Conservation (phyloP, 2,888 invertebrate genomes). For the Dasysyrphus albostriatus region DNA sequence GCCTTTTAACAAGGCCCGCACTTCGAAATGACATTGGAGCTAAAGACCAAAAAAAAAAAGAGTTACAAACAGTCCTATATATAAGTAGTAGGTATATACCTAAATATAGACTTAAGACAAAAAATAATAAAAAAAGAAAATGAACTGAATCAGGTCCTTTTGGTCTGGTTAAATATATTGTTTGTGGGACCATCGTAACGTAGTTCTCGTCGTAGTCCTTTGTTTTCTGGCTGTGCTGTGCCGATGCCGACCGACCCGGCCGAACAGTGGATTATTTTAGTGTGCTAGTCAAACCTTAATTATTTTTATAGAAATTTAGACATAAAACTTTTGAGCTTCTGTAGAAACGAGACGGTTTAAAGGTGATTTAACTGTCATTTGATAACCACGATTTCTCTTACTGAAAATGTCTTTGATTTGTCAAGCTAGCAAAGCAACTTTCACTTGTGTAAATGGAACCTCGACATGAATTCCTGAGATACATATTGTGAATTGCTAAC, state of each 20-base stretch:
- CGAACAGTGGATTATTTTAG: slow-evolving; percentile 9
- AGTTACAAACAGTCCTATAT: slow-evolving; percentile 23
- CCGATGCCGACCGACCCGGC: background rate
- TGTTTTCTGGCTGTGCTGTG: background rate
- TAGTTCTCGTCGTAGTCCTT: slow-evolving; percentile 22
- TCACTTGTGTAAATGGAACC: too few relatives aligned
- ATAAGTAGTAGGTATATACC: background rate
- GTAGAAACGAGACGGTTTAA: too few relatives aligned
- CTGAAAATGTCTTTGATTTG: too few relatives aligned
- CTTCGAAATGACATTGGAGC: slow-evolving; percentile 36
- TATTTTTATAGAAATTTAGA: too few relatives aligned
- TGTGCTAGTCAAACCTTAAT: too few relatives aligned
- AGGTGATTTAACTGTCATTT: too few relatives aligned
- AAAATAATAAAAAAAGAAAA: background rate
- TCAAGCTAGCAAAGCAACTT: too few relatives aligned
- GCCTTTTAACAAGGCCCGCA: slow-evolving; percentile 41
- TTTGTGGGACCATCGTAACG: slow-evolving; percentile 37
- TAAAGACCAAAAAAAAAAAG: slow-evolving; percentile 46
- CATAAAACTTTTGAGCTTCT: too few relatives aligned
- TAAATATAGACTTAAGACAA: background rate
- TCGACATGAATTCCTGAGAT: too few relatives aligned
- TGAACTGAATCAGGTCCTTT: slow-evolving; percentile 44
- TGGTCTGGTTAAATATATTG: slow-evolving; percentile 64
- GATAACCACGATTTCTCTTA: too few relatives aligned
- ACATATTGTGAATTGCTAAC: too few relatives aligned